A percentile compares a stretch with the other conserved stretches of the same genome.
phyloP scores from a whole-genome alignment of 2,888 invertebrate species.

The Agrotis segetum region DNA sequence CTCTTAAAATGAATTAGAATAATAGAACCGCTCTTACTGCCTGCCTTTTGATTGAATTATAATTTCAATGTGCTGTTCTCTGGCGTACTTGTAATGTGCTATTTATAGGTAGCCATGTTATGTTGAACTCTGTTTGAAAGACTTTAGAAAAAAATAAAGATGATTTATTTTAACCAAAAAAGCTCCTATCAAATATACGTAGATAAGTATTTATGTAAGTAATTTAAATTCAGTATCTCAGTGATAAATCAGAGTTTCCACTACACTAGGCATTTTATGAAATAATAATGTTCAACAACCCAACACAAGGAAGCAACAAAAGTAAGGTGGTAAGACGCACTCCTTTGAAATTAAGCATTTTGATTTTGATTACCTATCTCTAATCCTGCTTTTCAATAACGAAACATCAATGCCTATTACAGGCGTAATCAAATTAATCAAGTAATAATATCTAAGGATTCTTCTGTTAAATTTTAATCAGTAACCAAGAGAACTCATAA shows the following conservation, averaged over 20 bases:
- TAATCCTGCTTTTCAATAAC: conserved; percentile 34
- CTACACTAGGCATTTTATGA: too few relatives aligned
- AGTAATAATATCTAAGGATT: conserved; percentile 48
- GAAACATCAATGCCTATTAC: conserved; percentile 13
- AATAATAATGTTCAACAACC: neutral
- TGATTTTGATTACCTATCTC: neutral
- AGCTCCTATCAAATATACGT: too few relatives aligned
- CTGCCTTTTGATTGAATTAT: conserved; percentile 55
- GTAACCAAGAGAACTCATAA: conserved; percentile 60
- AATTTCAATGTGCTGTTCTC: conserved; percentile 40
- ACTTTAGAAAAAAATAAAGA: neutral
- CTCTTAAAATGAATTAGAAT: conserved; percentile 72
- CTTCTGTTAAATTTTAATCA: conserved; percentile 50
- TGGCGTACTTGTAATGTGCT: conserved; percentile 2
- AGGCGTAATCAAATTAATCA: conserved; percentile 32
- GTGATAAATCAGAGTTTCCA: too few relatives aligned
- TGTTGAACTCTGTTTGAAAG: neutral
- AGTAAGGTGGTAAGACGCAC: too few relatives aligned
- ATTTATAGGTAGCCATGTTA: neutral
- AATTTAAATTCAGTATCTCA: too few relatives aligned
- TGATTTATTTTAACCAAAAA: neutral
- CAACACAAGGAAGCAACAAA: neutral
- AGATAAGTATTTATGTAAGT: too few relatives aligned
- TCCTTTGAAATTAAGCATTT: too few relatives aligned
- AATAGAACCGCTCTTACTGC: conserved; percentile 62